phyloP scores from a whole-genome alignment of 92 coral and sea anemone genomes.

The Desmophyllum pertusum region DNA sequence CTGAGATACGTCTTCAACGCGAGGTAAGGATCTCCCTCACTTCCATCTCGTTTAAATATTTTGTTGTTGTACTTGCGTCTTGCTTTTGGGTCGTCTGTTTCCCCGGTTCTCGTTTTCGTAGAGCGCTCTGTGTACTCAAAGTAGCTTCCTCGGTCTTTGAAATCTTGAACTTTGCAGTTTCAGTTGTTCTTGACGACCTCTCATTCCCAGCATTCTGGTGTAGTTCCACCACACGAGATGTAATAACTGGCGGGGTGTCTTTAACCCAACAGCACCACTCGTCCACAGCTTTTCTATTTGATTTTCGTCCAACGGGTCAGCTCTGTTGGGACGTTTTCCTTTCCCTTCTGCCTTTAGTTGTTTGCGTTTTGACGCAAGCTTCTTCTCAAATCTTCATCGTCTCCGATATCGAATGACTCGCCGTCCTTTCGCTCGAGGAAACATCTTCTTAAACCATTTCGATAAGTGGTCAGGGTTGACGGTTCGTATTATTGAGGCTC shows the following conservation, averaged over 20 bases:
- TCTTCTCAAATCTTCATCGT: constrained; percentile 37
- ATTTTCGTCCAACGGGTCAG: too few relatives aligned
- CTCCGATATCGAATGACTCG: constrained; percentile 17
- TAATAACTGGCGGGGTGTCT: constrained; percentile 24
- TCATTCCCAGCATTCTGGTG: constrained; percentile 36
- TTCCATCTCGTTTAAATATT: too few relatives aligned
- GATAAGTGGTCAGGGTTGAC: constrained; percentile 33
- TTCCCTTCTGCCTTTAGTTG: constrained; percentile 32
- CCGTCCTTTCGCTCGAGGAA: constrained; percentile 32
- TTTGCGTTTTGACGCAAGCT: too few relatives aligned
- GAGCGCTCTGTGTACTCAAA: too few relatives aligned
- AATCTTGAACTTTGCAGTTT: constrained; percentile 44
- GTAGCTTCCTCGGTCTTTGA: constrained; percentile 16
- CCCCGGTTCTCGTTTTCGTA: too few relatives aligned
- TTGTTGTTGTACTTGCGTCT: too few relatives aligned
- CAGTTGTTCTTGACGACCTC: constrained; percentile 35
- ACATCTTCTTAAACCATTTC: constrained; percentile 30
- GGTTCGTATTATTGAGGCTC: constrained; percentile 45
- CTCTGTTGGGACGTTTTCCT: constrained; percentile 40
- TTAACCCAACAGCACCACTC: constrained; percentile 48
- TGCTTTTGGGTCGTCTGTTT: too few relatives aligned
- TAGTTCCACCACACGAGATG: constrained; percentile 48
- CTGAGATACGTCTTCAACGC: too few relatives aligned
- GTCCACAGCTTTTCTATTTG: constrained; percentile 40
- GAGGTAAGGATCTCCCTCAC: too few relatives aligned